Conservation (phyloP, 2,888 invertebrate genomes). For the Liodrosophila aerea region DNA sequence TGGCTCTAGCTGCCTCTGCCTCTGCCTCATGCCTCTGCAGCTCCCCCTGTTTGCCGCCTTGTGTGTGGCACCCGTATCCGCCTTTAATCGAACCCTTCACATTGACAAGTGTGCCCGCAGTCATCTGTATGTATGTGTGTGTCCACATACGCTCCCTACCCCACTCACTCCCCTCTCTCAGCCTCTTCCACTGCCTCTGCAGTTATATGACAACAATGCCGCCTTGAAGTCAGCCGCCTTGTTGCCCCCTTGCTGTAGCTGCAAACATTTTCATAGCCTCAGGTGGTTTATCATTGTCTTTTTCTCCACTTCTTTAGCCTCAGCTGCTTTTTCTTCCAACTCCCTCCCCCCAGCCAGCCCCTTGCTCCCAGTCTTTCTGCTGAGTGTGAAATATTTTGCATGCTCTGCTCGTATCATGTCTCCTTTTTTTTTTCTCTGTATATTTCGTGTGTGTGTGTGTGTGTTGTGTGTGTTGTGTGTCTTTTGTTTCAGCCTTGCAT, state of each 20-base stretch:
- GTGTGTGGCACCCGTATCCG: conserved; percentile 14
- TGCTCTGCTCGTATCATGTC: conserved; percentile 19
- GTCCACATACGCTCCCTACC: neutral
- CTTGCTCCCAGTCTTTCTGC: neutral
- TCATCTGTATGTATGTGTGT: conserved; percentile 26
- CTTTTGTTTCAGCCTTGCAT: conserved; percentile 53
- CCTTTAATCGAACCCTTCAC: conserved; percentile 52
- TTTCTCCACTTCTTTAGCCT: neutral
- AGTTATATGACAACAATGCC: conserved; percentile 53
- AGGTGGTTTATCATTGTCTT: conserved; percentile 49
- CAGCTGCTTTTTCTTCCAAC: neutral
- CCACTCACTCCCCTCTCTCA: neutral
- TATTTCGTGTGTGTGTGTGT: too few species aligned
- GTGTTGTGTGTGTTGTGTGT: conserved; percentile 3
- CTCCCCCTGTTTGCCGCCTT: neutral
- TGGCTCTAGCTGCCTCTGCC: neutral
- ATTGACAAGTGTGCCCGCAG: conserved; percentile 58
- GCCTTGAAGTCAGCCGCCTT: conserved; percentile 51
- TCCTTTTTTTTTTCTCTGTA: conserved; percentile 21
- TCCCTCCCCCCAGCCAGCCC: neutral
- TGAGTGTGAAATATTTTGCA: conserved; percentile 54
- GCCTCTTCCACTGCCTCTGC: neutral
- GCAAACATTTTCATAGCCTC: conserved; percentile 54
- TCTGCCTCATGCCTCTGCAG: neutral
- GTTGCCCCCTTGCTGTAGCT: conserved; percentile 34